Base-by-base conservation (phyloP, 1,140 invertebrate species). In the Cephus cinctus region DNA sequence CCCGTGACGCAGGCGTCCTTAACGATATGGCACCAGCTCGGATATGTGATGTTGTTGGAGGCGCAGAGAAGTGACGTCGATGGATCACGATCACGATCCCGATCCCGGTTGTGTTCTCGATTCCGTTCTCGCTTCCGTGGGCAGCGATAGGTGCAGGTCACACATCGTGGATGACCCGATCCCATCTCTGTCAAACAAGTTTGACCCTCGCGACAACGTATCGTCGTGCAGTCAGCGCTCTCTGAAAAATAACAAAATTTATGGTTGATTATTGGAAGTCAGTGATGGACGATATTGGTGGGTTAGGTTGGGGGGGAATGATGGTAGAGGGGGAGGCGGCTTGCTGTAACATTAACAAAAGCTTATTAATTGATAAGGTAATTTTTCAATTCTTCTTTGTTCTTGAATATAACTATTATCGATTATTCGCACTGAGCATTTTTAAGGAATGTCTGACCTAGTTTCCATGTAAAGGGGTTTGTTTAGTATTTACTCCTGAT, bases 11-110 rank as follows among this genome's bases (percentile, higher is more conserved):
- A 96, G 1, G 91, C 83, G 56, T 89, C 87, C 57, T 87, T 83
- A 59, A 89, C 84, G 82, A 95, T 87, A 54, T 92, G 85, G 75
- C 92, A 95, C 86, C 89, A 92, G 31, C 88, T 92, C 18, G 81
- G 77, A 73, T 95, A 95, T 1, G 90, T 93, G 54, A 81, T 81
- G 57, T 89, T 86, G 72, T 96, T 91, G 38, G 81, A 82, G 40
- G 88, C 91, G 77, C 93, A 96, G 32, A 96, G 70, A 16, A 77
- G 75, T 9, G 67, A 67, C 34, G 65, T 57, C n/a, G 57, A 65
- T 56, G 65, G 57, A 47, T 79, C 45, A 63, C 67, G 41, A 61
- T 76, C 61, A 60, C 78, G 65, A 48, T 77, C 74, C 52, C 76
- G 65, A 67, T 79, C 62, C 59, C 75, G 59, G 57, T 78, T 68